These are phyloP conservation scores for Uropetala carovei DNA, from an alignment of 2,888 invertebrate genomes.

Conservation along the genomic window DNA sequence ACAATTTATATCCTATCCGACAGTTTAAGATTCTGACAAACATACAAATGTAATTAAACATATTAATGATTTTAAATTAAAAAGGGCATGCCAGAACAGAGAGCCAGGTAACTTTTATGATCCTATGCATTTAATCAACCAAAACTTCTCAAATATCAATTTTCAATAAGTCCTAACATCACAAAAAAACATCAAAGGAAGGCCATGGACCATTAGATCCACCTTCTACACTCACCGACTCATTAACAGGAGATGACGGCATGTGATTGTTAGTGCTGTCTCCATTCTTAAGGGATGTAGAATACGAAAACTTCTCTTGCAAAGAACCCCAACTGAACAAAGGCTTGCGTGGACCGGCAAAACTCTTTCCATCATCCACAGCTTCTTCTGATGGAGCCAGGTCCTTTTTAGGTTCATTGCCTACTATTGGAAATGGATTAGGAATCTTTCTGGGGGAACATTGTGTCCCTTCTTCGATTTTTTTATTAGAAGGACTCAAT, in stretches of 20 bases:
- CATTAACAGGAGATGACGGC: background rate
- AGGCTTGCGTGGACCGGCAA: constrained; percentile 35
- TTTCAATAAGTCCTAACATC: no score
- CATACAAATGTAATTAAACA: no score
- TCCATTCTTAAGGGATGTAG: background rate
- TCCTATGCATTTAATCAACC: no score
- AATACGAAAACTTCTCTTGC: constrained; percentile 58
- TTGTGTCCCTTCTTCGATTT: background rate
- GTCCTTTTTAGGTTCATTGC: background rate
- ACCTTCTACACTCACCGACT: background rate
- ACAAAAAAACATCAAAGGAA: no score
- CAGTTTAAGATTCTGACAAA: no score
- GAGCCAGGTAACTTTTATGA: no score
- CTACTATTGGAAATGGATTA: constrained; percentile 17
- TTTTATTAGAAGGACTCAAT: background rate
- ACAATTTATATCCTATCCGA: no score
- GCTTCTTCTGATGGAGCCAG: background rate
- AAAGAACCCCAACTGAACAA: constrained; percentile 65
- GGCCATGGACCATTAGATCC: no score
- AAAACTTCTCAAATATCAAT: no score
- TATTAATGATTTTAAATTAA: no score
- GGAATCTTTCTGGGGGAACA: constrained; percentile 31
- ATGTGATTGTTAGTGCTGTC: background rate
- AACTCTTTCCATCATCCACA: background rate
- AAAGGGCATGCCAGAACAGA: no score